Base-by-base conservation (phyloP, 2,888 invertebrate species). In the Temnothorax rugatulus region DNA sequence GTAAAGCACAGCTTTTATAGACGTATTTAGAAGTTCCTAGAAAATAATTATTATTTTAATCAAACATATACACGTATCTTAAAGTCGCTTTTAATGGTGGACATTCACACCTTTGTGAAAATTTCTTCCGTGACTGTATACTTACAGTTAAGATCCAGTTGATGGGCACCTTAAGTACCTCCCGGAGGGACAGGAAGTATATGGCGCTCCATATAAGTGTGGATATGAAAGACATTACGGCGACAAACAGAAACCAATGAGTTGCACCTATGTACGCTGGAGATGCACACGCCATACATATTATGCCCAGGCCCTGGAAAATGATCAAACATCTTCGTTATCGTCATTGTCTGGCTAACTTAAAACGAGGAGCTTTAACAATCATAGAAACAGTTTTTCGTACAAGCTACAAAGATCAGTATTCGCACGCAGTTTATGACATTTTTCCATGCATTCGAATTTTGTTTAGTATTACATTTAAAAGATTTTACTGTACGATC, bases 231-330 rank as follows among this genome's bases (percentile, higher is more conserved):
- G 97, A 96, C 87, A 97, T 96, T 86, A 97, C 97, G 25, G 97
- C 97, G 75, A 98, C 98, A 94, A 98, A 98, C 84, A 98, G 96
- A 95, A 98, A 99, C 96, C 97, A 98, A 89, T 97, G 96, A 15
- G 97, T 97, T 71, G 96, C 97, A 29, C 95, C 92, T 63, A 95
- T 87, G 89, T 94, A 95, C 0, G 96, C 96, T 8, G 98, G 97
- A 3, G 98, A 97, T 2, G 97, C 97, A 88, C 97, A 96, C 18
- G 97, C 96, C 97, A 98, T 98, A 92, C 98, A 98, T 91, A 98
- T 95, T 86, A 98, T 97, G 86, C 98, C 98, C 87, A 98, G 93
- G 73, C 97, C 91, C 98, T 98, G 96, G 66, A 97, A 96, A 85
- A 89, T 90, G 92, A 92, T 87, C 90, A 87, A 90, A 85, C 7